Base-by-base conservation (phyloP, 2,888 invertebrate genomes). In the Lumbricus terrestris region DNA sequence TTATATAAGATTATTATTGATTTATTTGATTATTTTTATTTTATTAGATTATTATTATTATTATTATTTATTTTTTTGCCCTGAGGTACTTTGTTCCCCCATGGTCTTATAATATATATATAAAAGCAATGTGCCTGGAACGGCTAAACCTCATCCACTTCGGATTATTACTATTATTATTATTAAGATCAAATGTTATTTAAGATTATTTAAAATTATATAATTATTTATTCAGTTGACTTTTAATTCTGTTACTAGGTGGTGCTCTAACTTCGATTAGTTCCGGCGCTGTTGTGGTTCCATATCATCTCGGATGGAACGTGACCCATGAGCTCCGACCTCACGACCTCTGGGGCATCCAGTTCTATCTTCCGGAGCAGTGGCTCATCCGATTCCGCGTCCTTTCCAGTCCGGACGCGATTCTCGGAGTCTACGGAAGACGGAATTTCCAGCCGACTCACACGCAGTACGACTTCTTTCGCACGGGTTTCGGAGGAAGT, bases 331-430 rank as follows among this genome's bases (percentile, higher is more conserved):
- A 97, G 96, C 97, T 99, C 94, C 97, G 97, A 94, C 97, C 98
- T 92, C 98, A 98, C 95, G 97, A 98, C 95, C 98, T 98, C 95
- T 98, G 98, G 98, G 98, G 90, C 42, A 97, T 99, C n/a, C 98
- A 98, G 95, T 98, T 99, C 95, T 98, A 97, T 95, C 98, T 98
- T 95, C 97, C 97, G 91, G 97, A 98, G 95, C 97, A 98, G 90
- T 97, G 98, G 89, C 98, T 98, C 95, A 97, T 99, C 90, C 97
- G 97, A 95, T 98, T 98, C 95, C 98, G 98, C 95, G 97, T 98
- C 95, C 97, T 97, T 95, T 91, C 95, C 38, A 95, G 98, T 98
- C 93, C 94, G 15, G 92, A 92, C 20, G 95, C 95, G 13, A 93
- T 95, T 88, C 91, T 99, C 95, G 99, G 98, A 11, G 91, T 91